Percentiles rank a stretch among this genome's conserved stretches.
These are phyloP conservation scores for Teleopsis dalmanni DNA, from an alignment of 1,140 invertebrate species.

Conservation along the genomic window DNA sequence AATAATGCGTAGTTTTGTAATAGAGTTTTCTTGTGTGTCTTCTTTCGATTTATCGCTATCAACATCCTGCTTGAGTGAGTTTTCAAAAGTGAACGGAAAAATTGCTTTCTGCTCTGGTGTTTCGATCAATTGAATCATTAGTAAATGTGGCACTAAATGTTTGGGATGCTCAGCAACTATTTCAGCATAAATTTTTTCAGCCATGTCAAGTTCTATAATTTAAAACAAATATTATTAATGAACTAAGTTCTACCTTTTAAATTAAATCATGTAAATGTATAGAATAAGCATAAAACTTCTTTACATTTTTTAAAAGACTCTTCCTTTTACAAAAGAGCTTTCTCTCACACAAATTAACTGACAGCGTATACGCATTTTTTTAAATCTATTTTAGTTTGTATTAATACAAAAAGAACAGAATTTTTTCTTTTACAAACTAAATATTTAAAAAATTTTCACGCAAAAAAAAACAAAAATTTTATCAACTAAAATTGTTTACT, in stretches of 20 bases:
- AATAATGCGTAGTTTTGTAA: slow-evolving; percentile 36
- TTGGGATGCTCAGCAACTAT: slow-evolving; percentile 60
- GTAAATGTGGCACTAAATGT: slow-evolving; percentile 65
- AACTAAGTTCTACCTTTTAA: no score
- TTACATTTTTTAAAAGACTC: no score
- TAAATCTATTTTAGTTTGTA: not conserved
- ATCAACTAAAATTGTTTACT: no score
- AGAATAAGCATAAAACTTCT: no score
- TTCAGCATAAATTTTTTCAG: slow-evolving; percentile 68
- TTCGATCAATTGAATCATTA: slow-evolving; percentile 71
- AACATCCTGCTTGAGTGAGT: slow-evolving; percentile 12
- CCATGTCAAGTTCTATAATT: slow-evolving; percentile 53
- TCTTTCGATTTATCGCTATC: slow-evolving; percentile 43
- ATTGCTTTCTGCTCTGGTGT: slow-evolving; percentile 43
- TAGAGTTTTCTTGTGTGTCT: no score
- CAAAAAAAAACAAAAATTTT: not conserved
- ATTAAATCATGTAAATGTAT: no score
- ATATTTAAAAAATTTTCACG: not conserved
- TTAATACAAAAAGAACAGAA: not conserved
- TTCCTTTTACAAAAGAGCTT: no score
- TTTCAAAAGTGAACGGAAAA: slow-evolving; percentile 42
- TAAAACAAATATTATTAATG: not conserved
- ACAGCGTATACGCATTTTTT: no score
- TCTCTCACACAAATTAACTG: no score
- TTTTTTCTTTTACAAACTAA: not conserved